Base-by-base conservation (phyloP, 2,888 invertebrate genomes). In the Apantesis nais region DNA sequence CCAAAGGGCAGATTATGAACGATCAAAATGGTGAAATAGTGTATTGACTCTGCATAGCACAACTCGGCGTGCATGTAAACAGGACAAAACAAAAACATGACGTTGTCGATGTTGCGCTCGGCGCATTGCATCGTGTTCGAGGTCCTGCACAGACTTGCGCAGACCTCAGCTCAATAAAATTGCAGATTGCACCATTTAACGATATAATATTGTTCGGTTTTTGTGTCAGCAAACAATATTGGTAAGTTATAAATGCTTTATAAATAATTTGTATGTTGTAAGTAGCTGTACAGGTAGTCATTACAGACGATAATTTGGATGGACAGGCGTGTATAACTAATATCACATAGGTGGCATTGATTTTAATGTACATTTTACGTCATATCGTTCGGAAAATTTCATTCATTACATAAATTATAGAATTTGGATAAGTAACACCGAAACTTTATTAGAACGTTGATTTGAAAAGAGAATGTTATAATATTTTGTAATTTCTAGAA, bases 1-100 rank as follows among this genome's bases (percentile, higher is more conserved):
- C 78, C 73, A 83, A 78, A 82, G 86, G 87, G 86, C 84, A 86
- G 83, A 82, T 78, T 73, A 65, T 52, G 71, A 29, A 62, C 61
- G 64, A 71, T 77, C 73, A 74, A 63, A 74, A 75, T 67, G 70
- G 61, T 22, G 65, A 73, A 74, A 62, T 34, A 34, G 2, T 64
- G 19, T 66, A 72, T 58, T 29, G 52, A 64, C n/a, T 19, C 25
- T 73, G 76, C 77, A 71, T 61, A 70, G 41, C 69, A 62, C 37
- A 66, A 63, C 65, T 71, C 37, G 61, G 73, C 60, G 72, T 62
- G 80, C 74, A 64, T 80, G 82, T 76, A 75, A 81, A 80, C 82
- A 80, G 76, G 73, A 79, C 74, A 81, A 19, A 80, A 82, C 78
- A 72, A 81, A 81, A 81, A 79, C 77, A 79, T 11, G 39, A 39